Percentiles rank a stretch among this genome's conserved stretches.
phyloP scores from a whole-genome alignment of 2,888 invertebrate genomes.

The Hirtodrosophila confusa region DNA sequence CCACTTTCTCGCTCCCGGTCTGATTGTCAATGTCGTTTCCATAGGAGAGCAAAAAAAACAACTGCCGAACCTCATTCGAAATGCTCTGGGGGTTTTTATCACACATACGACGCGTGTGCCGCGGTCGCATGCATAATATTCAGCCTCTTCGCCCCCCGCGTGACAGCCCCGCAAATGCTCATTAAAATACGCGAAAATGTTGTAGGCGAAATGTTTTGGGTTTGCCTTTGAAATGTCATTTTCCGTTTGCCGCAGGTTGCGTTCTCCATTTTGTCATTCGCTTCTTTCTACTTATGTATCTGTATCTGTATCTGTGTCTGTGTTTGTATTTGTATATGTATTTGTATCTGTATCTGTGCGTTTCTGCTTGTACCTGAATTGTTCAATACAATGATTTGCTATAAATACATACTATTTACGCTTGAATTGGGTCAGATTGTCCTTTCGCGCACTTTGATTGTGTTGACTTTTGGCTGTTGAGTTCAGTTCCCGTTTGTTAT shows the following conservation, averaged over 20 bases:
- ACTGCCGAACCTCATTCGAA: conserved; percentile 43
- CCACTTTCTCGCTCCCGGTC: conserved; percentile 13
- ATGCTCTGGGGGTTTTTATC: conserved; percentile 63
- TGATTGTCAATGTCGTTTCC: conserved; percentile 35
- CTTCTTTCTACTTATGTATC: background rate
- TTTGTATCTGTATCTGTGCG: too few relatives aligned
- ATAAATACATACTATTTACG: too few relatives aligned
- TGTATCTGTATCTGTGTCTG: too few relatives aligned
- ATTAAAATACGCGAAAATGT: conserved; percentile 70
- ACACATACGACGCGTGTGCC: conserved; percentile 61
- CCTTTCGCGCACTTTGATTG: too few relatives aligned
- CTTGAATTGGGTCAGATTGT: too few relatives aligned
- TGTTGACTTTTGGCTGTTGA: too few relatives aligned
- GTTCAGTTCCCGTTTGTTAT: too few relatives aligned
- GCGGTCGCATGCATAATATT: conserved; percentile 62
- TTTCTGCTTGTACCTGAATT: too few relatives aligned
- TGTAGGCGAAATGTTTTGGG: conserved; percentile 64
- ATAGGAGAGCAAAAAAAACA: conserved; percentile 30
- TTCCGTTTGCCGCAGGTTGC: conserved; percentile 37
- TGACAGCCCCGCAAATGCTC: conserved; percentile 53
- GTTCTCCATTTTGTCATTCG: conserved; percentile 8
- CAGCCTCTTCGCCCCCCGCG: background rate
- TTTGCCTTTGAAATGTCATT: conserved; percentile 67
- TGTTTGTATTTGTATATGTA: too few relatives aligned
- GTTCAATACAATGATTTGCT: too few relatives aligned